Evolutionary conservation across 2,888 invertebrate genomes (phyloP).

Genomic region (Pelosia muscerda): DNA sequence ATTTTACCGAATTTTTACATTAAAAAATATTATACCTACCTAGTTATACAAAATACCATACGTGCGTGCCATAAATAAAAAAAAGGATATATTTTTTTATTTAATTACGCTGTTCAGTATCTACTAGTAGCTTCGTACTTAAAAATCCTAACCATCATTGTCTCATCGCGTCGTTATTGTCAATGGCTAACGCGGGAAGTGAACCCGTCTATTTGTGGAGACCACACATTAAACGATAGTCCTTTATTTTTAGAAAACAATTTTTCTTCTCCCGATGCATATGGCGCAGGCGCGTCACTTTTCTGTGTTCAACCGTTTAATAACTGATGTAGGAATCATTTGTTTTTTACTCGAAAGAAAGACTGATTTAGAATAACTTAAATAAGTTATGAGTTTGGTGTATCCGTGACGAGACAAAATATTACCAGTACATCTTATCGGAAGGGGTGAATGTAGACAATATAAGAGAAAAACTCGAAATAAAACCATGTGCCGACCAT

Average conservation of each 20-base stretch:
- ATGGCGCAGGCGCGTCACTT: conserved; percentile 3
- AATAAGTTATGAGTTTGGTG: no score
- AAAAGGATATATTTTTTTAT: no score
- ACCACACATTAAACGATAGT: conserved; percentile 19
- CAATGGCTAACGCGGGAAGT: conserved; percentile 15
- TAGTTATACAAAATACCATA: no score
- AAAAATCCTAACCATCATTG: conserved; percentile 16
- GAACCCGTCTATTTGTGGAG: conserved; percentile 20
- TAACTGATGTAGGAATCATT: background rate
- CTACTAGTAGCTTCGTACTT: background rate
- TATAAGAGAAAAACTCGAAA: no score
- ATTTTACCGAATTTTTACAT: no score
- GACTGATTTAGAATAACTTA: background rate
- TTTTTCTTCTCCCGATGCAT: conserved; percentile 11
- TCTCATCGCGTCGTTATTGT: conserved; percentile 18
- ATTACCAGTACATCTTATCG: no score
- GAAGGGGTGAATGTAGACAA: no score
- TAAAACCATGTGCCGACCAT: no score
- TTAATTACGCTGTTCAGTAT: background rate
- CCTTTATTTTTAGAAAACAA: conserved; percentile 15
- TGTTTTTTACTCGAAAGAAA: background rate
- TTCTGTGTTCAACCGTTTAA: background rate
- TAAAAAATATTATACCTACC: no score
- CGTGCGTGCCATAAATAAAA: no score
- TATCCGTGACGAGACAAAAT: no score